Conservation (phyloP, 2,888 invertebrate genomes). For the Loripinus fragilis region DNA sequence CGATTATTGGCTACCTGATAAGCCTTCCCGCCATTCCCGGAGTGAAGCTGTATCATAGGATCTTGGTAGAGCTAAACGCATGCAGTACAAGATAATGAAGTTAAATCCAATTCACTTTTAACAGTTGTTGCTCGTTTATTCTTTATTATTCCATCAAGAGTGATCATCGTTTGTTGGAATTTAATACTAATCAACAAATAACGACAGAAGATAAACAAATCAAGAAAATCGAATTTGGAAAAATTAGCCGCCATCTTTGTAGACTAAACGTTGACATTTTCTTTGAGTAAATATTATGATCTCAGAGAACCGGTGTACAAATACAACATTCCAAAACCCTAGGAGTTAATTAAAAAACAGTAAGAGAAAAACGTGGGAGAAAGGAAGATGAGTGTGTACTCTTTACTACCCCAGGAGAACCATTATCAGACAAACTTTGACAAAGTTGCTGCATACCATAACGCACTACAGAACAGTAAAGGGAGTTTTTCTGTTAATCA, state of each 20-base stretch:
- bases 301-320: constrained; percentile 38
- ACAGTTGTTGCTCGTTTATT: constrained; percentile 47
- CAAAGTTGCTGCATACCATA: constrained; percentile 71
- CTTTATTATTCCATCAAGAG: constrained; percentile 50
- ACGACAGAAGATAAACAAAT: constrained; percentile 20
- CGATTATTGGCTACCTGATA: constrained; percentile 34
- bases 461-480: constrained; percentile 70
- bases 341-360: constrained; percentile 51
- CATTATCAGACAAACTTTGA: constrained; percentile 70
- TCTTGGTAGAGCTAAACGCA: constrained; percentile 26
- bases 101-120: constrained; percentile 33
- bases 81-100: constrained; percentile 41
- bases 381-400: constrained; percentile 70
- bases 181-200: constrained; percentile 54
- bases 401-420: constrained; percentile 64
- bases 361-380: constrained; percentile 23
- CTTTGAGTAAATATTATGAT: constrained; percentile 53
- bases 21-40: constrained; percentile 23
- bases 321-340: constrained; percentile 48
- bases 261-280: constrained; percentile 28
- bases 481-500: constrained; percentile 77
- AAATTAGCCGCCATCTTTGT: constrained; percentile 12
- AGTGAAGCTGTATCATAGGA: constrained; percentile 29
- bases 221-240: not conserved
- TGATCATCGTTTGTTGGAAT: constrained; percentile 46